Evolutionary conservation across 2,113 vertebrate genomes (phyloP), one percentile per base, ranked within the genome.

Genomic region (Urocitellus parryii): DNA sequence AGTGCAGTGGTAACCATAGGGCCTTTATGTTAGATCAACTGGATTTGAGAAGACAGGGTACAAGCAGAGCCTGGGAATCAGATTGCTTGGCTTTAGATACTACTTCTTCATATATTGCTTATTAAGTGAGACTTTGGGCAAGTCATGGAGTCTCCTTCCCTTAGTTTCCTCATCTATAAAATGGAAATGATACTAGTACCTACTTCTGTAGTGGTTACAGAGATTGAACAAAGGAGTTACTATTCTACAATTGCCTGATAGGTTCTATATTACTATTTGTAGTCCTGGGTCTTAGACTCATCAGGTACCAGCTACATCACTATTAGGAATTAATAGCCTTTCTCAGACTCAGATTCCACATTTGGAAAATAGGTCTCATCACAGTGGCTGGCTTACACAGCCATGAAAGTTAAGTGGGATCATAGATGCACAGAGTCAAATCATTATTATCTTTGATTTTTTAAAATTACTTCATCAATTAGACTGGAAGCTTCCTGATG

Each of bases 91-190:
- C 45, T 65, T 68, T 72, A 51, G 37, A 42, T 5, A 77, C 13
- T 10, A 61, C 11, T 37, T 51, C 1, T 68, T 83, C 3, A 0
- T 22, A 0, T 9, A 9, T 3, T 17, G 20, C 0, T 10, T 48
- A 56, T 17, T n/a, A 65, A 77, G 20, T 4, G 29, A 84, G 86
- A 76, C 1, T 18, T 45, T 5, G 0, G 37, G 12, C 24, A 91
- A 73, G 8, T n/a, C 29, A 20, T 39, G 8, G 39, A 34, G 29
- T 14, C 45, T 95, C 34, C 74, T 63, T 45, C 17, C 37, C 70
- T 94, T 18, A 42, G n/a, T 88, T 77, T 67, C 24, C n/a, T 81
- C 14, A 22, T 48, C 29, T 51, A 6, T 72, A 82, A 65, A 92
- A 42, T 34, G 11, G n/a, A 0, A 1, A 61, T 32, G 17, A 37